Evolutionary conservation across 2,797 vertebrate genomes (phyloP).

Genomic region (Enteromius anoplus): DNA sequence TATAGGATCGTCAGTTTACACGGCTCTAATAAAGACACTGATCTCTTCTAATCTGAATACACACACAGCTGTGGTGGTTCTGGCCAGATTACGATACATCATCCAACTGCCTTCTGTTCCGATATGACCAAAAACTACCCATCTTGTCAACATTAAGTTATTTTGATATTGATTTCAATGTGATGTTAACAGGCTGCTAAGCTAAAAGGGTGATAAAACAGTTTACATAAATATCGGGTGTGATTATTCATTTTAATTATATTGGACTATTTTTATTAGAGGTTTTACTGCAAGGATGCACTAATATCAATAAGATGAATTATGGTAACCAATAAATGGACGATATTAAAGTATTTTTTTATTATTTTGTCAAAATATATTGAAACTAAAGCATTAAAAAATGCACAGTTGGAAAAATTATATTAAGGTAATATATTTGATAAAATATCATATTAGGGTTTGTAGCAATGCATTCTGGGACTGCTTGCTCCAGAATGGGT

Average conservation of each 20-base stretch:
- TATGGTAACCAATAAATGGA: slow-evolving; percentile 1
- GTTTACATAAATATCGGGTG: background rate
- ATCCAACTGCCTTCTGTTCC: slow-evolving; percentile 33
- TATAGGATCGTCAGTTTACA: slow-evolving; percentile 33
- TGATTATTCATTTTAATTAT: background rate
- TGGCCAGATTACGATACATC: slow-evolving; percentile 40
- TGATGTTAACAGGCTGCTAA: background rate
- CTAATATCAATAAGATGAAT: background rate
- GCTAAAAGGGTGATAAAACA: background rate
- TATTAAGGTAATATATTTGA: background rate
- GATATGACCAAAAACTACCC: background rate
- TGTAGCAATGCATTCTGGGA: background rate
- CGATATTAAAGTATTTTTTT: background rate
- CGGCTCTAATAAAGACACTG: slow-evolving; percentile 48
- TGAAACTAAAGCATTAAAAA: background rate
- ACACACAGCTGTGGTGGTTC: slow-evolving; percentile 45
- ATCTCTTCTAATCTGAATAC: slow-evolving; percentile 47
- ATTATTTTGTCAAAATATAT: background rate
- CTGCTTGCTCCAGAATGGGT: background rate
- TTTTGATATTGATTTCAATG: background rate
- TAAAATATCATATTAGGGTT: background rate
- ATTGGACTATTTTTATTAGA: background rate
- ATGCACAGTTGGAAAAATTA: background rate
- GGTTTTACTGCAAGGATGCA: background rate
- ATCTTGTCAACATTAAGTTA: background rate